A percentile compares a stretch with the other conserved stretches of the same genome.
Conservation (phyloP, 2,888 invertebrate genomes). For the Epinotia bilunana region DNA sequence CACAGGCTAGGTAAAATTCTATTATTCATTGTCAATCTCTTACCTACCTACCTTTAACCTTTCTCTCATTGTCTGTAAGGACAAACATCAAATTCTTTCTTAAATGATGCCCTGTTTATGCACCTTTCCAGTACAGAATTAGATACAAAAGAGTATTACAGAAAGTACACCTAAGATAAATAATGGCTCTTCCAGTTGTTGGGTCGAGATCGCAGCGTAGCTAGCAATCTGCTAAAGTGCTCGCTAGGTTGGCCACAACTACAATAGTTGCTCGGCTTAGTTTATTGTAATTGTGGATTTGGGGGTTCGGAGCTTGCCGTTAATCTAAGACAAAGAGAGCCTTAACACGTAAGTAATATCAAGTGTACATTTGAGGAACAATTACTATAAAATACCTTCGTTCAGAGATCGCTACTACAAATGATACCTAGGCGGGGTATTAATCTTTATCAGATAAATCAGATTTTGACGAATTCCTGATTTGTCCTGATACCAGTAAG, state of each 20-base stretch:
- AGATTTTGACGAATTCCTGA: too few relatives aligned
- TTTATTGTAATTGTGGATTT: conserved; percentile 34
- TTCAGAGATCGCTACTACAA: too few relatives aligned
- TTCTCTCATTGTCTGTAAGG: too few relatives aligned
- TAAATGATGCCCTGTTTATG: not conserved
- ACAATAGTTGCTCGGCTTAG: conserved; percentile 34
- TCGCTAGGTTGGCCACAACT: conserved; percentile 53
- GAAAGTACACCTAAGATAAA: conserved; percentile 16
- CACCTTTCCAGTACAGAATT: not conserved
- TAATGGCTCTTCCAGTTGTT: conserved; percentile 31
- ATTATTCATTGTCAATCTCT: too few relatives aligned
- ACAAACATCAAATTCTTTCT: too few relatives aligned
- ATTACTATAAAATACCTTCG: not conserved
- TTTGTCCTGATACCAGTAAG: too few relatives aligned
- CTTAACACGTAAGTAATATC: conserved; percentile 2
- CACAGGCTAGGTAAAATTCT: not conserved
- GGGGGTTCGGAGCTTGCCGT: conserved; percentile 13
- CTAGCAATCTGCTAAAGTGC: conserved; percentile 69
- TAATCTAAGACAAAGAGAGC: conserved; percentile 22
- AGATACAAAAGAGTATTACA: not conserved
- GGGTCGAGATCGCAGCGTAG: conserved; percentile 51
- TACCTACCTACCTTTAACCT: too few relatives aligned
- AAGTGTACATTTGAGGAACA: not conserved
- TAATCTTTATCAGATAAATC: too few relatives aligned
- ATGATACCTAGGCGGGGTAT: too few relatives aligned